Conservation (phyloP, 2,888 invertebrate species). For the Cremastinae sp. region DNA sequence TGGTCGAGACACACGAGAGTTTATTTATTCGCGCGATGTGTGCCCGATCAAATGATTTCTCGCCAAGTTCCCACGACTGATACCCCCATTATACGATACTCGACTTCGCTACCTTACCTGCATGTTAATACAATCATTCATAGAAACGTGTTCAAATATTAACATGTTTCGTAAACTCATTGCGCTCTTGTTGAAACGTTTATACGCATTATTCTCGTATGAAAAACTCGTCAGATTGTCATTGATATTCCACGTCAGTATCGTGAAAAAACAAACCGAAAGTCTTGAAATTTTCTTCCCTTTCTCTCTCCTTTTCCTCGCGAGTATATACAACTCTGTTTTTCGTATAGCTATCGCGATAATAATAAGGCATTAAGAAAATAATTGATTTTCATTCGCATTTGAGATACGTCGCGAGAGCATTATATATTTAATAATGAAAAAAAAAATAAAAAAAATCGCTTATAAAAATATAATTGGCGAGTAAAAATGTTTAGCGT, state of each 20-base stretch:
- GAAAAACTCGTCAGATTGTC: background rate
- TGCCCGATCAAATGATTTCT: constrained; percentile 34
- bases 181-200: constrained; percentile 15
- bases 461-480: constrained; percentile 1
- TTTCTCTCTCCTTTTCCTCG: background rate
- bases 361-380: too few relatives aligned
- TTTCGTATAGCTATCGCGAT: too few relatives aligned
- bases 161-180: constrained; percentile 17
- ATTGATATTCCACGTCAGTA: too few relatives aligned
- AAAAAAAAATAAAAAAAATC: background rate
- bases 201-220: constrained; percentile 2
- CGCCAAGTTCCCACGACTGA: constrained; percentile 29
- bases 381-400: too few relatives aligned
- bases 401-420: too few relatives aligned
- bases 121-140: constrained; percentile 37
- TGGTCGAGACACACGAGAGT: constrained; percentile 15
- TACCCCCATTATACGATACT: constrained; percentile 19
- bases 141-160: constrained; percentile 20
- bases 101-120: constrained; percentile 33
- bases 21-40: constrained; percentile 28
- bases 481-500: constrained; percentile 56
- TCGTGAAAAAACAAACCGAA: background rate
- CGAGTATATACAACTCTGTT: too few relatives aligned
- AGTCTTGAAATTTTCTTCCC: background rate
- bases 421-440: too few relatives aligned